Conservation (phyloP, 1,140 invertebrate genomes). For the Saccostrea glomerata region DNA sequence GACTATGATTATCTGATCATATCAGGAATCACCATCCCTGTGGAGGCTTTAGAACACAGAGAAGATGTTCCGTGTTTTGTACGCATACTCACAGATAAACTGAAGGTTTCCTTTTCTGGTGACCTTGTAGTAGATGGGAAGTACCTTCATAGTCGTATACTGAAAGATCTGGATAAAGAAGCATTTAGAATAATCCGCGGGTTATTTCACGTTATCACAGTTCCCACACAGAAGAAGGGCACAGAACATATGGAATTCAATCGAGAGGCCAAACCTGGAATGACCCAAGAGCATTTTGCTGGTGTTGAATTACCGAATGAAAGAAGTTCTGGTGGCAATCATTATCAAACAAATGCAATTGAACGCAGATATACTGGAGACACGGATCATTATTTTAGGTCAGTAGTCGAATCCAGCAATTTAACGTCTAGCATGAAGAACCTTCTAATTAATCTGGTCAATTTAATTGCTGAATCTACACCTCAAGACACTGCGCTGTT, state of each 20-base stretch:
- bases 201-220: conserved; percentile 15
- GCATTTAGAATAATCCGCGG: conserved; percentile 23
- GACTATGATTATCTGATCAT: conserved; percentile 49
- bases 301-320: background rate
- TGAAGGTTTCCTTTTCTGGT: conserved; percentile 17
- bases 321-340: background rate
- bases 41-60: conserved; percentile 35
- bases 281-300: conserved; percentile 16
- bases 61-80: conserved; percentile 49
- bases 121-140: conserved; percentile 35
- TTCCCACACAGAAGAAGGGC: background rate
- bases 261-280: conserved; percentile 38
- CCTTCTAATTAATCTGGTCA: background rate
- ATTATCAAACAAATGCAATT: background rate
- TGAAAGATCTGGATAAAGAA: conserved; percentile 21
- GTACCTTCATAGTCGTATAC: conserved; percentile 43
- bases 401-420: too few relatives aligned
- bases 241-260: conserved; percentile 26
- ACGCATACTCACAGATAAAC: conserved; percentile 13
- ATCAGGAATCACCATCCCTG: conserved; percentile 33
- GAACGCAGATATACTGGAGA: too few relatives aligned
- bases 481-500: background rate
- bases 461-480: background rate
- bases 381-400: background rate
- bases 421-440: background rate